phyloP scores from a whole-genome alignment of 2,113 vertebrate species.

The Nerophis lumbriciformis region DNA sequence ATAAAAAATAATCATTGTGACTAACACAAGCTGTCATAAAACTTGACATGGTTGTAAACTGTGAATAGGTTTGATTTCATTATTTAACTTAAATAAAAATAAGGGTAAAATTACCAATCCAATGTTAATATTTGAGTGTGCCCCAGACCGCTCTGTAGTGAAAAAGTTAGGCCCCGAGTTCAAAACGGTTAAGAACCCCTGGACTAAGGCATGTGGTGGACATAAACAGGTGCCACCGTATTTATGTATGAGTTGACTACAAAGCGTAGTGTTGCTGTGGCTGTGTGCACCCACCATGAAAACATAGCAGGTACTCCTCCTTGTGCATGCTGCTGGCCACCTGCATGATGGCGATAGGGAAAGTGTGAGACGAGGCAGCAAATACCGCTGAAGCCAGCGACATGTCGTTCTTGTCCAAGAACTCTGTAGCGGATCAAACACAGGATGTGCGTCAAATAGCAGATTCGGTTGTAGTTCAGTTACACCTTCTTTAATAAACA shows the following conservation, averaged over 20 bases:
- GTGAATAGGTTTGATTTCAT: too few relatives aligned
- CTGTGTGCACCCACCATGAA: constrained; percentile 78
- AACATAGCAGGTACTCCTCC: constrained; percentile 96
- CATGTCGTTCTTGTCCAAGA: constrained; percentile 96
- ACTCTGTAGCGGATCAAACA: constrained; percentile 72
- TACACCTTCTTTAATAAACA: background rate
- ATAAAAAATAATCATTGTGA: too few relatives aligned
- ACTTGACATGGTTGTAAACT: too few relatives aligned
- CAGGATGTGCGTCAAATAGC: background rate
- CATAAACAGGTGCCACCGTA: too few relatives aligned
- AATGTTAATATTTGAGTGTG: too few relatives aligned
- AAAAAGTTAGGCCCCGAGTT: too few relatives aligned
- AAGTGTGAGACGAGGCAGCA: constrained; percentile 89
- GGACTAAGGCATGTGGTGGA: too few relatives aligned
- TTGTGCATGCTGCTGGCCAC: constrained; percentile 87
- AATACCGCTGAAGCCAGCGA: constrained; percentile 90
- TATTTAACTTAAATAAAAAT: too few relatives aligned
- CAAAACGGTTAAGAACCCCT: too few relatives aligned
- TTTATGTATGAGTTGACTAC: background rate
- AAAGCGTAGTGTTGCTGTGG: background rate
- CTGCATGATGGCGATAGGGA: constrained; percentile 93
- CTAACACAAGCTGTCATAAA: too few relatives aligned
- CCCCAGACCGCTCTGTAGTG: too few relatives aligned
- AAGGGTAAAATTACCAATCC: too few relatives aligned
- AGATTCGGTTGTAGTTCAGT: background rate